Evolutionary conservation across 1,140 invertebrate species (phyloP).

Genomic region (Drosophila leontia): DNA sequence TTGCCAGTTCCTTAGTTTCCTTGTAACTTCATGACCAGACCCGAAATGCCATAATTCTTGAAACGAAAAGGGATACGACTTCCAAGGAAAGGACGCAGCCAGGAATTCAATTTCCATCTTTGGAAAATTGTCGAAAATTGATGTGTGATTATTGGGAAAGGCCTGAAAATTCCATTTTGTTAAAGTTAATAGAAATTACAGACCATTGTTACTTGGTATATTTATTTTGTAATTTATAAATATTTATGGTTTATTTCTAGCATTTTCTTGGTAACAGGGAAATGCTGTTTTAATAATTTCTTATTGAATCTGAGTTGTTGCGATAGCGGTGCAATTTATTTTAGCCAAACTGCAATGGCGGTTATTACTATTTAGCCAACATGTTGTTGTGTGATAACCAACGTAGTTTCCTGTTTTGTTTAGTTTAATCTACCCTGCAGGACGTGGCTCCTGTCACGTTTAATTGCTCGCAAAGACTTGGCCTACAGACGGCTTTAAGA

Average conservation of each 20-base stretch:
- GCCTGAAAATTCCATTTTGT: neutral
- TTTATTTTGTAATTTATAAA: neutral
- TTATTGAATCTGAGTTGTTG: neutral
- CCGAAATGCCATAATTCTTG: neutral
- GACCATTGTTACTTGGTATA: neutral
- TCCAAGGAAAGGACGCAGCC: neutral
- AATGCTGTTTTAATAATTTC: neutral
- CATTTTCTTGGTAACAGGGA: neutral
- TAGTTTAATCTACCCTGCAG: neutral
- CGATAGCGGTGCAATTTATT: neutral
- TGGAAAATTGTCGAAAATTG: neutral
- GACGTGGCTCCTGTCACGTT: conserved; percentile 10
- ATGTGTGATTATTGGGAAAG: neutral
- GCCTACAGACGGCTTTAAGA: conserved; percentile 11
- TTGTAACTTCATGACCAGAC: neutral
- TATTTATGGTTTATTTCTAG: too few relatives aligned
- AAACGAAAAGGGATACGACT: neutral
- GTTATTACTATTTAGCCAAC: neutral
- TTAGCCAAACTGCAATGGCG: neutral
- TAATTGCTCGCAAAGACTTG: conserved; percentile 32
- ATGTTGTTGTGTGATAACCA: conserved; percentile 1
- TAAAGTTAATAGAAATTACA: neutral
- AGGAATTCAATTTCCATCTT: conserved; percentile 1
- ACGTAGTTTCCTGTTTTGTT: neutral
- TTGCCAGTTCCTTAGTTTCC: neutral